These are phyloP conservation scores for Montipora cactus DNA, from an alignment of 64 coral and sea anemone species.

Conservation along the genomic window DNA sequence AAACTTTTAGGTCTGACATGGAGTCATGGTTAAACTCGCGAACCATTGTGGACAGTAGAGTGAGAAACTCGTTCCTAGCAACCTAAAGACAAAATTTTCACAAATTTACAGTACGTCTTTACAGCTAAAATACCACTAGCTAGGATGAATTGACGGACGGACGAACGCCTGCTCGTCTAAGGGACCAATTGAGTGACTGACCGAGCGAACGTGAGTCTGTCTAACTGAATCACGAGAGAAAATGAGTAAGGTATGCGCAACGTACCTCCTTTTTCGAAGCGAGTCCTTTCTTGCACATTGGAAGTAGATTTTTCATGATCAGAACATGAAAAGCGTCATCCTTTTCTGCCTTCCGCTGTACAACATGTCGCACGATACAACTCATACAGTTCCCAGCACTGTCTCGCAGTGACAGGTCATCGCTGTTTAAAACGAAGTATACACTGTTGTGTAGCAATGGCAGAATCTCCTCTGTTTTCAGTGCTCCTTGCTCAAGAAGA, in stretches of 20 bases:
- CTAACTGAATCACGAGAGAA: not conserved
- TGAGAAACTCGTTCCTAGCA: slow-evolving; percentile 86
- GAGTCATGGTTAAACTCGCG: slow-evolving; percentile 75
- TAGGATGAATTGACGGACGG: not conserved
- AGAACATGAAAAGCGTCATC: slow-evolving; percentile 77
- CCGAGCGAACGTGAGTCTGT: no score
- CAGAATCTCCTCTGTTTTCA: slow-evolving; percentile 55
- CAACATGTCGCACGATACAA: slow-evolving; percentile 68
- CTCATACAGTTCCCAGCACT: slow-evolving; percentile 72
- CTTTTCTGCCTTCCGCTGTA: slow-evolving; percentile 42
- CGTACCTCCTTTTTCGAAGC: slow-evolving; percentile 87
- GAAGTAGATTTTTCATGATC: slow-evolving; percentile 73
- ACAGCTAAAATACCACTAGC: not conserved
- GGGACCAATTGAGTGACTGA: no score
- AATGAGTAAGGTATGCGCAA: not conserved
- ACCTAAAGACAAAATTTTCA: slow-evolving; percentile 30
- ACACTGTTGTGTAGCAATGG: slow-evolving; percentile 83
- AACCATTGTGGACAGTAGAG: slow-evolving; percentile 67
- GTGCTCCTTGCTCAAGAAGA: slow-evolving; percentile 32
- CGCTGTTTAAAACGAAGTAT: slow-evolving; percentile 70
- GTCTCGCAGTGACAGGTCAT: slow-evolving; percentile 87
- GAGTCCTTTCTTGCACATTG: slow-evolving; percentile 72
- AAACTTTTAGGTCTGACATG: slow-evolving; percentile 61
- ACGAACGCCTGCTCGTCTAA: no score
- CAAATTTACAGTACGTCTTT: not conserved